phyloP scores from a whole-genome alignment of 2,888 invertebrate genomes.

The Euproctis similis region DNA sequence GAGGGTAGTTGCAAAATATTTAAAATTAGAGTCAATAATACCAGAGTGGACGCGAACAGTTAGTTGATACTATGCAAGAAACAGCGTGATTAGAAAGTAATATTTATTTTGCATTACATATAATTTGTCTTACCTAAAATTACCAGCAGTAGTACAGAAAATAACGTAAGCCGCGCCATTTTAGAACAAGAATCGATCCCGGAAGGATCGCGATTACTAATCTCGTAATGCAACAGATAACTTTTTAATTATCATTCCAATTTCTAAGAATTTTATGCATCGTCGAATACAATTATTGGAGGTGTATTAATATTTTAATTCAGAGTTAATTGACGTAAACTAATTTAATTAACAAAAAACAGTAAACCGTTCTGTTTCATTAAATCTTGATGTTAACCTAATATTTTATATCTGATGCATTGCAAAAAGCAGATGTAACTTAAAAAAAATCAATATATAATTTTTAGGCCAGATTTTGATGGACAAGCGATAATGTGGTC shows the following conservation, averaged over 20 bases:
- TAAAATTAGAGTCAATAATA: too few species aligned
- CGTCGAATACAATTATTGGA: conserved; percentile 26
- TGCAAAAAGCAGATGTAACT: too few species aligned
- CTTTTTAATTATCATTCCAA: conserved; percentile 37
- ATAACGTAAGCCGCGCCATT: conserved; percentile 30
- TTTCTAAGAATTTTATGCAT: conserved; percentile 27
- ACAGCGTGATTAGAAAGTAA: too few species aligned
- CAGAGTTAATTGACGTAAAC: conserved; percentile 10
- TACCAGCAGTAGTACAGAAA: conserved; percentile 23
- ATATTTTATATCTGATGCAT: too few species aligned
- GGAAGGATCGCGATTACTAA: conserved; percentile 32
- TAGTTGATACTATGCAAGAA: too few species aligned
- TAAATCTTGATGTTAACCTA: too few species aligned
- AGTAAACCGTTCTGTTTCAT: conserved; percentile 4
- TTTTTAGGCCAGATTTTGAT: too few species aligned
- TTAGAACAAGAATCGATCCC: conserved; percentile 25
- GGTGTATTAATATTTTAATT: conserved; percentile 11
- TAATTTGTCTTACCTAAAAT: conserved; percentile 39
- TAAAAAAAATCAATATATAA: too few species aligned
- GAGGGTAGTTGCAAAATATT: too few species aligned
- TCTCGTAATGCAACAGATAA: conserved; percentile 12
- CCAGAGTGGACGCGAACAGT: too few species aligned
- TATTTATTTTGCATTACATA: too few species aligned
- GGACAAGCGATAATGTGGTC: too few species aligned
- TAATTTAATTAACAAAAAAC: conserved; percentile 15